Evolutionary conservation across 2,797 vertebrate genomes (phyloP).

Genomic region (Dermochelys coriacea): DNA sequence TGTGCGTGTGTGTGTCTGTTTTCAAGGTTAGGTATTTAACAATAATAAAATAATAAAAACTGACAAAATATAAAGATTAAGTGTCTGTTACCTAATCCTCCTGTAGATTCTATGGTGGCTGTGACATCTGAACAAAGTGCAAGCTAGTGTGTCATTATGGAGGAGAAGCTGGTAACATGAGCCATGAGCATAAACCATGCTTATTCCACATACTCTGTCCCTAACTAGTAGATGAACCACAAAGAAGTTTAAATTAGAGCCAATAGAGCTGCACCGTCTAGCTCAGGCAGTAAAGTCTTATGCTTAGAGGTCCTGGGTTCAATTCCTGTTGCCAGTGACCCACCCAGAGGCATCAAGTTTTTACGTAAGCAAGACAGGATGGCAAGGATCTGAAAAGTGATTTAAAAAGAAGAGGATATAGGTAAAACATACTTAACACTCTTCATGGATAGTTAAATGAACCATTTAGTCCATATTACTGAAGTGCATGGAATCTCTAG

Average conservation of each 20-base stretch:
- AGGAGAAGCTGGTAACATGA: not conserved
- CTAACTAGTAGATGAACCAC: accelerated
- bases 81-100: not conserved
- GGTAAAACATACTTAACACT: not conserved
- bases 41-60: not conserved
- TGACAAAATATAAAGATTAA: not conserved
- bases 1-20: not conserved
- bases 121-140: not conserved
- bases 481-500: not conserved
- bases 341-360: not conserved
- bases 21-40: not conserved
- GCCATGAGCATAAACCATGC: not conserved
- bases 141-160: accelerated
- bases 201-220: not conserved
- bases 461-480: not conserved
- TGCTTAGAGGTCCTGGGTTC: not conserved
- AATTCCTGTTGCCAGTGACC: not conserved
- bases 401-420: not conserved
- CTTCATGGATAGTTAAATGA: not conserved
- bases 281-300: not conserved
- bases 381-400: not conserved
- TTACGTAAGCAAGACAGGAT: not conserved
- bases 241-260: not conserved
- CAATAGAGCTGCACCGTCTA: not conserved
- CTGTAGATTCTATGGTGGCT: not conserved